Conservation (phyloP, 2,888 invertebrate genomes). For the Brachyptera putata region DNA sequence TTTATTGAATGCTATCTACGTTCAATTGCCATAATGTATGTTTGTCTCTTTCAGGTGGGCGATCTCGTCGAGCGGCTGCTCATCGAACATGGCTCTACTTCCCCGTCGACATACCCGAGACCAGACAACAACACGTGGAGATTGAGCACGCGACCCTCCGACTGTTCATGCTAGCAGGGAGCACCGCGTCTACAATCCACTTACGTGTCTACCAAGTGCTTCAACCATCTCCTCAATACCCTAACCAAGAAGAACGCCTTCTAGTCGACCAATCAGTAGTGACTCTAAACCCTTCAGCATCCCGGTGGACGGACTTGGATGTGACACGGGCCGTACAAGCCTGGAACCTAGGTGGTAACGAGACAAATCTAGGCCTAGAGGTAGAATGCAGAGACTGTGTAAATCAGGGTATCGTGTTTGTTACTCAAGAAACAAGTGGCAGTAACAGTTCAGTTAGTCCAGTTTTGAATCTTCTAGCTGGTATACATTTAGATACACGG, state of each 20-base stretch:
- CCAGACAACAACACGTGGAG: not conserved
- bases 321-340: constrained; percentile 50
- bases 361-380: constrained; percentile 51
- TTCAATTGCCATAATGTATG: too few relatives aligned
- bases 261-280: constrained; percentile 43
- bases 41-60: not conserved
- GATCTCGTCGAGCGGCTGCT: not conserved
- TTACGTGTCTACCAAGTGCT: constrained; percentile 37
- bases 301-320: constrained; percentile 60
- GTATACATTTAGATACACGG: constrained; percentile 37
- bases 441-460: constrained; percentile 34
- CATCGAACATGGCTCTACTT: constrained; percentile 22
- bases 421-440: constrained; percentile 37
- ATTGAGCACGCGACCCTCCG: constrained; percentile 50
- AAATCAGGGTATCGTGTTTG: constrained; percentile 44
- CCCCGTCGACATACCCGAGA: constrained; percentile 25
- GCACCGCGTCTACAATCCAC: constrained; percentile 30
- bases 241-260: constrained; percentile 37
- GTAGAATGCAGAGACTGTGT: constrained; percentile 51
- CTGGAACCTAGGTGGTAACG: constrained; percentile 46
- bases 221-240: not conserved
- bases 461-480: constrained; percentile 42
- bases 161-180: constrained; percentile 41
- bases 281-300: constrained; percentile 42
- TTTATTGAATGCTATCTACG: too few relatives aligned